A percentile compares a stretch with the other conserved stretches of the same genome.
Conservation (phyloP, 2,888 invertebrate species). For the Cosmorhoe ocellata region DNA sequence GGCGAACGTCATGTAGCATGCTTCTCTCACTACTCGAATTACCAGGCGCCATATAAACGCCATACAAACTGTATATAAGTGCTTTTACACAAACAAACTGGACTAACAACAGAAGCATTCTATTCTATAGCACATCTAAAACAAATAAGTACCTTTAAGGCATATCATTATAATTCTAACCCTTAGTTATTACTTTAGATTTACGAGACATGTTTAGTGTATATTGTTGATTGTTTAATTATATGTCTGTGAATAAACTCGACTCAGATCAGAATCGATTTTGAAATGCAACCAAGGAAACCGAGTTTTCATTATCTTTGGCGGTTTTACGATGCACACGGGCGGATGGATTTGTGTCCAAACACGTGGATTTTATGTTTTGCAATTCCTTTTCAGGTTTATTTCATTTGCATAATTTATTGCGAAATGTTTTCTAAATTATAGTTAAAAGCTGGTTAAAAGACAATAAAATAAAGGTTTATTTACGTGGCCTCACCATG, state of each 20-base stretch:
- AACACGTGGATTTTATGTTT: constrained; percentile 23
- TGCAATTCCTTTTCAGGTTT: constrained; percentile 20
- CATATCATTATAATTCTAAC: constrained; percentile 33
- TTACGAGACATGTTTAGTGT: constrained; percentile 56
- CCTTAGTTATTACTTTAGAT: constrained; percentile 48
- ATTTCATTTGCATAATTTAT: constrained; percentile 23
- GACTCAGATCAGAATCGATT: constrained; percentile 45
- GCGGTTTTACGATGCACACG: constrained; percentile 28
- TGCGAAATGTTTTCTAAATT: constrained; percentile 10
- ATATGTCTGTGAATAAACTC: constrained; percentile 48
- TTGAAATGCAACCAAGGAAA: constrained; percentile 53
- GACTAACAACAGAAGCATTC: too few species aligned
- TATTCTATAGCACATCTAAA: too few species aligned
- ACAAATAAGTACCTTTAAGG: neutral
- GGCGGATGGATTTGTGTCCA: constrained; percentile 19
- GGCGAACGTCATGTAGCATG: too few species aligned
- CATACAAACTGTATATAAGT: too few species aligned
- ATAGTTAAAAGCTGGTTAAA: constrained; percentile 7
- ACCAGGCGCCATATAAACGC: too few species aligned
- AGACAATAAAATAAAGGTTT: constrained; percentile 6
- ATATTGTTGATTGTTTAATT: constrained; percentile 62
- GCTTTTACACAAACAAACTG: too few species aligned
- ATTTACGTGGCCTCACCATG: constrained; percentile 8
- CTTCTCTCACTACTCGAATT: too few species aligned
- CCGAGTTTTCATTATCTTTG: constrained; percentile 35